A percentile compares a stretch with the other conserved stretches of the same genome.
Conservation (phyloP, 2,797 vertebrate genomes). For the Gephyroberyx darwinii region DNA sequence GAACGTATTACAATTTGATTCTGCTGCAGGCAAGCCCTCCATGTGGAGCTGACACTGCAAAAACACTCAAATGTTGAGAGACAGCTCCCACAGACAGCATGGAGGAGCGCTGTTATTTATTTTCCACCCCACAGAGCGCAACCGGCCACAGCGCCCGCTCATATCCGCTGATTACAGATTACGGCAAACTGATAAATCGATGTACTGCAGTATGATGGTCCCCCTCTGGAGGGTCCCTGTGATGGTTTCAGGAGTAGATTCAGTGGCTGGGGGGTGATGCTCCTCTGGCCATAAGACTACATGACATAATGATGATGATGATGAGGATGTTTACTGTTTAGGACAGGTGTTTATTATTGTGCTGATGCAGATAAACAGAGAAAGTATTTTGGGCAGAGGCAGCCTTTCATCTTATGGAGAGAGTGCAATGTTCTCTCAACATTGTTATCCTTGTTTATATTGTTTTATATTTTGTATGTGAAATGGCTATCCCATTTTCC, state of each 20-base stretch:
- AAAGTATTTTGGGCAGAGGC: neutral
- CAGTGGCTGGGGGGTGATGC: neutral
- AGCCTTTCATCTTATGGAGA: neutral
- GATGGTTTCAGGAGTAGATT: neutral
- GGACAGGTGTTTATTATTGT: slow-evolving; percentile 2
- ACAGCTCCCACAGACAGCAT: slow-evolving; percentile 36
- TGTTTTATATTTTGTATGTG: neutral
- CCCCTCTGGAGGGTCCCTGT: slow-evolving; percentile 4
- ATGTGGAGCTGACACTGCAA: slow-evolving; percentile 35
- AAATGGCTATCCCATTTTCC: neutral
- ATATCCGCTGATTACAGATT: slow-evolving; percentile 44
- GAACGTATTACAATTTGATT: slow-evolving; percentile 31
- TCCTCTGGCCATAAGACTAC: neutral
- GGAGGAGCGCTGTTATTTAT: slow-evolving; percentile 11
- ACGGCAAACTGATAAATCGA: slow-evolving; percentile 28
- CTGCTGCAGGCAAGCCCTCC: slow-evolving; percentile 21
- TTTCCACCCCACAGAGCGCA: slow-evolving; percentile 40
- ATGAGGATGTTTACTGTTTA: neutral
- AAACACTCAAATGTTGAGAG: slow-evolving; percentile 29
- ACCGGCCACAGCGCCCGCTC: slow-evolving; percentile 29
- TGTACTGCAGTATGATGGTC: slow-evolving; percentile 1
- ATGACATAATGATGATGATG: neutral
- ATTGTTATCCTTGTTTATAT: neutral
- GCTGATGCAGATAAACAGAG: slow-evolving; percentile 7
- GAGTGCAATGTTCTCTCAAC: neutral